phyloP scores from a whole-genome alignment of 1,140 invertebrate species.

The Drosophila micromelanica region DNA sequence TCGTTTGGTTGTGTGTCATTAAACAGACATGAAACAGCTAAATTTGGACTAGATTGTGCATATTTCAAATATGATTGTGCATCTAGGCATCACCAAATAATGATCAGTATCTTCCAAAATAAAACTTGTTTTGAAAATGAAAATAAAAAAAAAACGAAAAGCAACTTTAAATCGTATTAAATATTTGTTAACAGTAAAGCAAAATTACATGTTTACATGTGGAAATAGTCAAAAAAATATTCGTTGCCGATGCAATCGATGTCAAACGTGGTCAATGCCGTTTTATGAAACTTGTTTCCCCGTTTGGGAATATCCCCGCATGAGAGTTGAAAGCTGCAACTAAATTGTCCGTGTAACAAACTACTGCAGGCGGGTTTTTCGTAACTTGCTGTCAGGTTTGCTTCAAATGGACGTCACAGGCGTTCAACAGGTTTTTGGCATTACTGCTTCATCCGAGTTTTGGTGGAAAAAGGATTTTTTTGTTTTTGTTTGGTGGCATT shows the following conservation, averaged over 20 bases:
- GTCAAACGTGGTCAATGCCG: conserved; percentile 28
- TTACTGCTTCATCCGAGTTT: conserved; percentile 47
- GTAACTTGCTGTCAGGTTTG: conserved; percentile 57
- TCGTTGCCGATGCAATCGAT: conserved; percentile 33
- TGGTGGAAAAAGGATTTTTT: conserved; percentile 73
- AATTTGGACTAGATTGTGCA: too few relatives aligned
- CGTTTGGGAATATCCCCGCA: conserved; percentile 42
- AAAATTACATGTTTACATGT: conserved; percentile 54
- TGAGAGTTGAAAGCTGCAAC: conserved; percentile 28
- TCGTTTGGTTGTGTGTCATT: background rate
- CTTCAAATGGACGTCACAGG: conserved; percentile 47
- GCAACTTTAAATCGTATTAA: conserved; percentile 68
- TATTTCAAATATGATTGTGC: background rate
- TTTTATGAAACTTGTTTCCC: conserved; percentile 27
- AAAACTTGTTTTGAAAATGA: conserved; percentile 19
- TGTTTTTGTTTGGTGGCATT: too few relatives aligned
- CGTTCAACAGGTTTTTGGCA: conserved; percentile 60
- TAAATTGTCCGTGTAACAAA: conserved; percentile 43
- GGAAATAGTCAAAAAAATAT: conserved; percentile 64
- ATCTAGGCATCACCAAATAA: background rate
- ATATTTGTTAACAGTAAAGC: conserved; percentile 67
- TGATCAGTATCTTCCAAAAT: background rate
- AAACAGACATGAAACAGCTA: too few relatives aligned
- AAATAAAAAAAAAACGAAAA: conserved; percentile 47
- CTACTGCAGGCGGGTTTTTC: conserved; percentile 34